Evolutionary conservation across 2,113 vertebrate genomes (phyloP).

Genomic region (Chionis minor): DNA sequence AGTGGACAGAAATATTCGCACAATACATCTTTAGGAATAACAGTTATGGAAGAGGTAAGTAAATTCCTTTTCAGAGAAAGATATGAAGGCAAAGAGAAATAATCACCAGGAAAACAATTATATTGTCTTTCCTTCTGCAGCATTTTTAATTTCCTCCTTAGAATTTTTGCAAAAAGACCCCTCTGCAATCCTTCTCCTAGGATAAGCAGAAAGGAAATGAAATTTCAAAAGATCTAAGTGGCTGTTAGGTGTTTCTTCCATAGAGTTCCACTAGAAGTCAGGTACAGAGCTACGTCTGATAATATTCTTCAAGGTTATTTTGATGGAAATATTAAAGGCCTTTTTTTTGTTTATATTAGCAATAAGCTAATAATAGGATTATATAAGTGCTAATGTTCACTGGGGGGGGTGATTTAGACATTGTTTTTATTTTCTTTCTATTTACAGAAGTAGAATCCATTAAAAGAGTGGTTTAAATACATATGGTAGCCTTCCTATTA

Average conservation of each 20-base stretch:
- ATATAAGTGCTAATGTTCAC: background rate
- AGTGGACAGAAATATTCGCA: background rate
- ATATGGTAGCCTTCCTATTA: background rate
- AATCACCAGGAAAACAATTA: background rate
- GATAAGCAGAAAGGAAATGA: background rate
- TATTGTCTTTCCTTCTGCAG: background rate
- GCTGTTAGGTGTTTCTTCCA: background rate
- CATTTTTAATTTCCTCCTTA: conserved; percentile 1
- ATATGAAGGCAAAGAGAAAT: background rate
- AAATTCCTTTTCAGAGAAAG: background rate
- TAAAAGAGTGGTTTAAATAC: background rate
- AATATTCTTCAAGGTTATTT: background rate
- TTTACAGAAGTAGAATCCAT: background rate
- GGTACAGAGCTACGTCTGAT: background rate
- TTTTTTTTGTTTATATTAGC: background rate
- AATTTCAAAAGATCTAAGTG: background rate
- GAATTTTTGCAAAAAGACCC: background rate
- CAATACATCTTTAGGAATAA: background rate
- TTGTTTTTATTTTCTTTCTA: background rate
- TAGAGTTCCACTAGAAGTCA: background rate
- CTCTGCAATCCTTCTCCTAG: background rate
- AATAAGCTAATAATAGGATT: background rate
- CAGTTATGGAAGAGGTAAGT: background rate
- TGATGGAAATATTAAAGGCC: background rate
- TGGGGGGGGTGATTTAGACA: background rate